These are phyloP conservation scores for Spea multiplicata DNA, from an alignment of 2,113 vertebrate genomes.

Conservation along the genomic window DNA sequence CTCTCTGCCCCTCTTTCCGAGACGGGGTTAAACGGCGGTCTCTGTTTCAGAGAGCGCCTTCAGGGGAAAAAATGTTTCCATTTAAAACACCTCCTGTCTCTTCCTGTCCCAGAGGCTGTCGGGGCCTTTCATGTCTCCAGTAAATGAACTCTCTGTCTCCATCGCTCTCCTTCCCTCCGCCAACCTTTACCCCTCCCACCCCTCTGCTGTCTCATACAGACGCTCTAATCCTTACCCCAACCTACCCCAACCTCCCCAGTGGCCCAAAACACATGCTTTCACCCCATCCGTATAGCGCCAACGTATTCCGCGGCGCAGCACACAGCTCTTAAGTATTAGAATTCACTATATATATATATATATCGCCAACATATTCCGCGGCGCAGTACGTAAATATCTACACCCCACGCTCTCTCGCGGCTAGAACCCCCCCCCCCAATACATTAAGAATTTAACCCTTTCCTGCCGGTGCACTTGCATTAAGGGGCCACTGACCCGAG, in stretches of 20 bases:
- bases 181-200: constrained; percentile 19
- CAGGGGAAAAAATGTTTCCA: constrained; percentile 47
- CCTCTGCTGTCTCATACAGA: background rate
- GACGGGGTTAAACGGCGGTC: constrained; percentile 34
- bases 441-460: background rate
- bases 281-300: too few relatives aligned
- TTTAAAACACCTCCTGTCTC: constrained; percentile 49
- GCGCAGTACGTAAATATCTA: too few relatives aligned
- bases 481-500: background rate
- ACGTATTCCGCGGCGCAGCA: too few relatives aligned
- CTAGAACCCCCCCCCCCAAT: too few relatives aligned
- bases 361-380: too few relatives aligned
- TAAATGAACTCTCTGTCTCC: constrained; percentile 39
- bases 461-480: background rate
- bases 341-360: too few relatives aligned
- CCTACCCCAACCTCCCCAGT: background rate
- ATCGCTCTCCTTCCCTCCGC: constrained; percentile 4
- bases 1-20: background rate
- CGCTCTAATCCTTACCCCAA: background rate
- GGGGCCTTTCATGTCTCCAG: constrained; percentile 39
- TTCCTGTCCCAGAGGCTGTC: constrained; percentile 45
- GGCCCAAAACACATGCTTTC: too few relatives aligned
- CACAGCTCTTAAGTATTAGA: too few relatives aligned
- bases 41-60: constrained; percentile 43
- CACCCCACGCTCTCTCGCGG: too few relatives aligned